Percentiles rank a stretch among this genome's conserved stretches.
Conservation (phyloP, 2,797 vertebrate species). For the Chromobotia macracanthus region DNA sequence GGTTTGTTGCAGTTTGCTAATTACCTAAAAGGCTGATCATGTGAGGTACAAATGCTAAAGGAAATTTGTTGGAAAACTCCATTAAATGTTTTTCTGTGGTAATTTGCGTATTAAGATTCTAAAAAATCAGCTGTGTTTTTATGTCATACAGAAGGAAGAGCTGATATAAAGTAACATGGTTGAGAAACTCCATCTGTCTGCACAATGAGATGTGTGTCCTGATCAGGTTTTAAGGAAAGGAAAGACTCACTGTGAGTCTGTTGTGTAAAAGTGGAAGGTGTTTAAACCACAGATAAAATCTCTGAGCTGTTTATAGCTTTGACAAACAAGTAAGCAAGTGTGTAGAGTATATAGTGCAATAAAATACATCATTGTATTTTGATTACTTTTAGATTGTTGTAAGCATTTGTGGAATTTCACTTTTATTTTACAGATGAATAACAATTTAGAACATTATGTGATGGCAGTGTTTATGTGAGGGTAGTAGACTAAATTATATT, state of each 20-base stretch:
- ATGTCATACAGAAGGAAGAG: neutral
- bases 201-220: slow-evolving; percentile 38
- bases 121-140: neutral
- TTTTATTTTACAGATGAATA: neutral
- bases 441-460: slow-evolving; percentile 31
- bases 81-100: neutral
- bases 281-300: neutral
- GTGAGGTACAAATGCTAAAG: too few relatives aligned
- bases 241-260: neutral
- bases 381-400: neutral
- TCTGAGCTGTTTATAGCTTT: slow-evolving; percentile 19
- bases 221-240: slow-evolving; percentile 13
- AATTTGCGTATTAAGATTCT: neutral
- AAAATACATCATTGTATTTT: neutral
- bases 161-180: slow-evolving; percentile 15
- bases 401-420: neutral
- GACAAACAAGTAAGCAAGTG: slow-evolving; percentile 35
- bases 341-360: neutral
- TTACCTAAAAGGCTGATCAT: too few relatives aligned
- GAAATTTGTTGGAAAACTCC: too few relatives aligned
- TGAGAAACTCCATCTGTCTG: slow-evolving; percentile 41
- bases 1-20: neutral
- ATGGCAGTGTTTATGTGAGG: neutral
- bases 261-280: too few relatives aligned
- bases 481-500: slow-evolving; percentile 20